Base-by-base conservation (phyloP, 1,140 invertebrate species). In the Galleria mellonella region DNA sequence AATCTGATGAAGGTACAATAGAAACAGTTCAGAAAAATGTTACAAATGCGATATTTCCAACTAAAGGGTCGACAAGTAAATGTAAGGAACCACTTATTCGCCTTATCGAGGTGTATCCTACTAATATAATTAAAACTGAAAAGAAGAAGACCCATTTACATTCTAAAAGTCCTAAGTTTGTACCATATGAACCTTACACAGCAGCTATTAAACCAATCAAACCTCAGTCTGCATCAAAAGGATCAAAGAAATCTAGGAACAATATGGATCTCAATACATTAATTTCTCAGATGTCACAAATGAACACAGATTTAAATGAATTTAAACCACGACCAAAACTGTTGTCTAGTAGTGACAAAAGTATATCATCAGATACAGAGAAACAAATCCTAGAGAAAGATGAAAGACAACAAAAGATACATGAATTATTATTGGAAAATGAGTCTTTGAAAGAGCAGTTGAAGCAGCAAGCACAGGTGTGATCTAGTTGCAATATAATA, bases 181-280 rank as follows among this genome's bases (percentile, higher is more conserved):
- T 97, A 12, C 95, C 95, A 0, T 96, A 94, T 62, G 95, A 97
- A 66, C 95, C 95, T 0, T 96, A 96, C 62, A 93, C 94, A 69
- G 94, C 91, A 43, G 94, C 94, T 51, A 92, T 95, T 0, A 93
- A 92, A 73, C 93, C 93, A 33, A 92, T 96, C 47, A 87, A 92
- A 33, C 88, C 90, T 5, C 60, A 68, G 23, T 62, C 87, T 44
- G 87, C 87, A 33, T 83, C 84, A 32, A 75, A 68, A 56, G 68
- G 50, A 41, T 71, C 71, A 28, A 88, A 86, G 49, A 89, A 81
- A 70, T 72, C 63, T 6, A 89, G 78, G 61, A 92, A 92, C 55
- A 92, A 93, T 72, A 86, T 93, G 55, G 92, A 93, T 57, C 90
- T 93, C 31, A 91, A 90, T 38, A 88, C 89, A 9, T 83, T 93